Evolutionary conservation across 2,888 invertebrate species (phyloP).

Genomic region (Ennomos fuscantarius): DNA sequence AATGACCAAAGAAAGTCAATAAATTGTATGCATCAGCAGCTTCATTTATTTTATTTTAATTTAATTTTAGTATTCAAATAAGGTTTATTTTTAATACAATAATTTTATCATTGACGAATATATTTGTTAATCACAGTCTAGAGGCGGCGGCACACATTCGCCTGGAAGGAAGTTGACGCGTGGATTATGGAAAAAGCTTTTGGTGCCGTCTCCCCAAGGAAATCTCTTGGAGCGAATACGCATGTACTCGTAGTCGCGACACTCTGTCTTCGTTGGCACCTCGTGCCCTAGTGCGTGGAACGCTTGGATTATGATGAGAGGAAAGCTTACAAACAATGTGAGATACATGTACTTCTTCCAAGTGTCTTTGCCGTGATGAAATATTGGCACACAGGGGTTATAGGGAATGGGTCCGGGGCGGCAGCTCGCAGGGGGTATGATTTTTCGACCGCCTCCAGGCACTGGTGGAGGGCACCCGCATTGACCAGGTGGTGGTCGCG

Average conservation of each 20-base stretch:
- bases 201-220: constrained; percentile 94
- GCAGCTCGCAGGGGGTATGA: constrained; percentile 57
- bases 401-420: constrained; percentile 53
- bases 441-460: constrained; percentile 53
- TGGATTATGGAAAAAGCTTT: constrained; percentile 79
- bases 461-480: constrained; percentile 52
- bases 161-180: constrained; percentile 12
- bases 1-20: too few species aligned
- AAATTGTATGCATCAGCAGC: too few species aligned
- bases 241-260: constrained; percentile 88
- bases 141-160: constrained; percentile 14
- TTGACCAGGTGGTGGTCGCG: constrained; percentile 49
- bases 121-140: constrained; percentile 11
- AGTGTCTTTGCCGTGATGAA: constrained; percentile 55
- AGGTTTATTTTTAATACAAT: too few species aligned
- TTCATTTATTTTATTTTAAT: too few species aligned
- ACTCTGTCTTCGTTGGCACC: constrained; percentile 7
- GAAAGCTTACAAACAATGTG: constrained; percentile 60
- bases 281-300: constrained; percentile 42
- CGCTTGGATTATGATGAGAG: constrained; percentile 61
- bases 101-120: too few species aligned
- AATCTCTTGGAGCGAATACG: constrained; percentile 90
- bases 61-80: too few species aligned
- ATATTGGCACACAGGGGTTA: constrained; percentile 64
- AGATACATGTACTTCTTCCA: constrained; percentile 65